phyloP scores from a whole-genome alignment of 2,797 vertebrate genomes.

The Fratercula arctica region DNA sequence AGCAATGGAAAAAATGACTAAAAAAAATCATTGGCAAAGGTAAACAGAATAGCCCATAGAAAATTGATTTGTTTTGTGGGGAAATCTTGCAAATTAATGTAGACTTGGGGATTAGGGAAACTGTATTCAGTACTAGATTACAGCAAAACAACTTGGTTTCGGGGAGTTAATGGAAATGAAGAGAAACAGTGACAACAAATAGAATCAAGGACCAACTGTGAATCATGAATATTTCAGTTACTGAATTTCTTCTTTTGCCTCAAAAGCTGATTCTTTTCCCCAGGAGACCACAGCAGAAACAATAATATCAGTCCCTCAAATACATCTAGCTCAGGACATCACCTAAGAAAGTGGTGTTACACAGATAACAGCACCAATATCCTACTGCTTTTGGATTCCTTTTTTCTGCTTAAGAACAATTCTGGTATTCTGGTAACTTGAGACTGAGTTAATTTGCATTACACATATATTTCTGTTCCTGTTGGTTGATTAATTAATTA shows the following conservation, averaged over 20 bases:
- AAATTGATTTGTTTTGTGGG: background rate
- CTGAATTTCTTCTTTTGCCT: background rate
- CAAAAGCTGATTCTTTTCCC: background rate
- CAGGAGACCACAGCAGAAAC: background rate
- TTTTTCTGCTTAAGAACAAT: background rate
- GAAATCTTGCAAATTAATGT: background rate
- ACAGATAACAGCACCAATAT: background rate
- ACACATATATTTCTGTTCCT: constrained; percentile 14
- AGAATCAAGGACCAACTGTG: background rate
- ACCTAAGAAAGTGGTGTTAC: background rate
- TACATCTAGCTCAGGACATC: background rate
- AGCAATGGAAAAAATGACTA: background rate
- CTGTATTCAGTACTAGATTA: background rate
- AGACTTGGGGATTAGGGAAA: background rate
- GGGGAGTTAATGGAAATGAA: background rate
- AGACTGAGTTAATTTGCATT: constrained; percentile 3
- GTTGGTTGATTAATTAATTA: constrained; percentile 35
- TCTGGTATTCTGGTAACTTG: background rate
- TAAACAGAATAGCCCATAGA: background rate
- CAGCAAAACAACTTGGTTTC: background rate
- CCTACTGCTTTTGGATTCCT: background rate
- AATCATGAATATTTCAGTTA: background rate
- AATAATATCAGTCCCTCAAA: background rate
- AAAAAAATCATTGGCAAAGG: background rate
- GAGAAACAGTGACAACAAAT: background rate